These are phyloP conservation scores for Pyrocoelia pectoralis DNA, from an alignment of 2,888 invertebrate species.

Conservation along the genomic window DNA sequence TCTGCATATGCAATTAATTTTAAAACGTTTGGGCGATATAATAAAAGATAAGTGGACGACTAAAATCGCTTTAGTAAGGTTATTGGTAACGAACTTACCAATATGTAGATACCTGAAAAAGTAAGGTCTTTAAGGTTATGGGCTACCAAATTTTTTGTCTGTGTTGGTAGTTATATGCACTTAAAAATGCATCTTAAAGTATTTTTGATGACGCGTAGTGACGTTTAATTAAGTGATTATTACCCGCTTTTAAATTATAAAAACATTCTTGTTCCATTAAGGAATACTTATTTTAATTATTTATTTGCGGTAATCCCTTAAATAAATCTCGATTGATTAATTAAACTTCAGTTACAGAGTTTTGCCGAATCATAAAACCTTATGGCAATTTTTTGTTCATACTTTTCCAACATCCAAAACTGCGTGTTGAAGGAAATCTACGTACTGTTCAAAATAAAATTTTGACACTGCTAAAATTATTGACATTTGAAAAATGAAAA, in stretches of 20 bases:
- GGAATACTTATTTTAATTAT: no score
- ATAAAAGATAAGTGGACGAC: slow-evolving; percentile 58
- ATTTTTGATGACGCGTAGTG: neutral
- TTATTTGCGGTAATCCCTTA: no score
- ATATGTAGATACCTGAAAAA: slow-evolving; percentile 17
- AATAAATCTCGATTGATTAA: no score
- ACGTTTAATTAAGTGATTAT: neutral
- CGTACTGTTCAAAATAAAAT: no score
- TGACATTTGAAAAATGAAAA: no score
- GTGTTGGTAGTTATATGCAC: neutral
- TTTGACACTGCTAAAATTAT: no score
- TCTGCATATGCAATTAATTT: slow-evolving; percentile 58
- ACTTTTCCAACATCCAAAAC: no score
- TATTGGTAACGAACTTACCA: slow-evolving; percentile 23
- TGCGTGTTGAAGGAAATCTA: no score
- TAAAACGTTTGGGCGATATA: slow-evolving; percentile 60
- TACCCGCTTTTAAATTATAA: neutral
- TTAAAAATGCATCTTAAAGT: neutral
- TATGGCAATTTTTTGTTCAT: no score
- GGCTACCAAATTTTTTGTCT: neutral
- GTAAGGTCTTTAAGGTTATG: neutral
- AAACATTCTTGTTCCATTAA: neutral
- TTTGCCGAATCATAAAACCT: no score
- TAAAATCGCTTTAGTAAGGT: slow-evolving; percentile 24
- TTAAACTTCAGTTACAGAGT: no score